phyloP scores from a whole-genome alignment of 2,888 invertebrate genomes.

The Latrodectus elegans region DNA sequence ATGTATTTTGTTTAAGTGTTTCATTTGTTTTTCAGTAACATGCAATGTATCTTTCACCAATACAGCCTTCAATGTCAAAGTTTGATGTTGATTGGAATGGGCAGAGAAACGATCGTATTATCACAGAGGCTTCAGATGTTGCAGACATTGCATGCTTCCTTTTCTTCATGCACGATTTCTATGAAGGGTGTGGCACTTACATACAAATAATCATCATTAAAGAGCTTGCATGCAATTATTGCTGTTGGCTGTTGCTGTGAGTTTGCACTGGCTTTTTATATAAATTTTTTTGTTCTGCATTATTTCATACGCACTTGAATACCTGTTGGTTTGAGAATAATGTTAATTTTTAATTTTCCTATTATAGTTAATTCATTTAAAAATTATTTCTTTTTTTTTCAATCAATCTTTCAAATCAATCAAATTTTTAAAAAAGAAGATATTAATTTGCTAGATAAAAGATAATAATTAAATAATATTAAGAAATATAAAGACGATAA shows the following conservation, averaged over 20 bases:
- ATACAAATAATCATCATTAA: conserved; percentile 25
- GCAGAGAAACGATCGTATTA: conserved; percentile 66
- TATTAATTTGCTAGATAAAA: too few species aligned
- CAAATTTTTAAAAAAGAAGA: too few species aligned
- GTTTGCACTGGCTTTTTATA: conserved; percentile 50
- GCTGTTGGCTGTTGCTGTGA: conserved; percentile 65
- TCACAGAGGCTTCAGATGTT: conserved; percentile 67
- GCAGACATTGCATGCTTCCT: conserved; percentile 60
- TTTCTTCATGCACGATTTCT: conserved; percentile 36
- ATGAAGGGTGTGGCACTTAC: conserved; percentile 27
- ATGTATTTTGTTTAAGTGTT: conserved; percentile 61
- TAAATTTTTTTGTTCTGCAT: too few species aligned
- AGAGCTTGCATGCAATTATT: conserved; percentile 64
- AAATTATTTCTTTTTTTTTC: too few species aligned
- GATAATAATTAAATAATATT: too few species aligned
- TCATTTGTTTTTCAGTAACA: conserved; percentile 68
- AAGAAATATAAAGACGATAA: too few species aligned
- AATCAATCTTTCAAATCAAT: too few species aligned
- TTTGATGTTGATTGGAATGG: conserved; percentile 69
- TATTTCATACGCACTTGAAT: too few species aligned
- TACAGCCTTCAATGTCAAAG: conserved; percentile 62
- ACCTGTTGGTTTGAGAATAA: too few species aligned
- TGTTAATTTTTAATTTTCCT: too few species aligned
- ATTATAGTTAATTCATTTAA: too few species aligned
- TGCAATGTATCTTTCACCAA: conserved; percentile 63